A percentile compares a stretch with the other conserved stretches of the same genome.
These are phyloP conservation scores for Ophraella communa DNA, from an alignment of 2,888 invertebrate genomes.

Conservation along the genomic window DNA sequence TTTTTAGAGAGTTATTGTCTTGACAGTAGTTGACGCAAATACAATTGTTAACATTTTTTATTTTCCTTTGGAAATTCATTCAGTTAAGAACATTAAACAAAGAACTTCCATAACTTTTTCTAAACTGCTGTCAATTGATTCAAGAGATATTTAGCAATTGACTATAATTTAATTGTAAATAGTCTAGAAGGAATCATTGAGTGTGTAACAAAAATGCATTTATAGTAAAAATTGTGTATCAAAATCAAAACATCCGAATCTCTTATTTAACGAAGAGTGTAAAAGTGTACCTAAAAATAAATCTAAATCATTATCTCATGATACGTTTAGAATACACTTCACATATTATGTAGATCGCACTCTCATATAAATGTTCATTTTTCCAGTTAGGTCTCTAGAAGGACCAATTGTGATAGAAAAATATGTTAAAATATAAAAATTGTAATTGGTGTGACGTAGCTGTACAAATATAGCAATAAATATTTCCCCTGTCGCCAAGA, in stretches of 20 bases:
- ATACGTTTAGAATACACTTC: slow-evolving; percentile 24
- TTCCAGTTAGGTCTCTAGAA: slow-evolving; percentile 35
- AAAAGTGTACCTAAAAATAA: neutral
- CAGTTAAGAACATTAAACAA: too few species aligned
- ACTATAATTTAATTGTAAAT: too few species aligned
- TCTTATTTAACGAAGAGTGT: neutral
- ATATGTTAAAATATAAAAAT: slow-evolving; percentile 27
- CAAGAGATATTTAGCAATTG: too few species aligned
- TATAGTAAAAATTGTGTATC: neutral
- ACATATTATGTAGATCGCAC: slow-evolving; percentile 19
- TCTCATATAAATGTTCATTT: slow-evolving; percentile 23
- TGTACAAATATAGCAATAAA: slow-evolving; percentile 50
- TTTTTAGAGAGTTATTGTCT: too few species aligned
- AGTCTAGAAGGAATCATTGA: neutral
- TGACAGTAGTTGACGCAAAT: too few species aligned
- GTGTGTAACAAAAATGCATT: neutral
- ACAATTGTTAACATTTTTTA: too few species aligned
- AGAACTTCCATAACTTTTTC: too few species aligned
- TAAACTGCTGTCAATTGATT: too few species aligned
- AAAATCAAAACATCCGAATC: neutral
- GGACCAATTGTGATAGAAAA: slow-evolving; percentile 12
- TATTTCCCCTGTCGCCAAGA: slow-evolving; percentile 38
- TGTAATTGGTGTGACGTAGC: slow-evolving; percentile 47
- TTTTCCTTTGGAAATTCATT: too few species aligned
- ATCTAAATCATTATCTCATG: neutral